Evolutionary conservation across 2,888 invertebrate species (phyloP).

Genomic region (Napeogenes inachia): DNA sequence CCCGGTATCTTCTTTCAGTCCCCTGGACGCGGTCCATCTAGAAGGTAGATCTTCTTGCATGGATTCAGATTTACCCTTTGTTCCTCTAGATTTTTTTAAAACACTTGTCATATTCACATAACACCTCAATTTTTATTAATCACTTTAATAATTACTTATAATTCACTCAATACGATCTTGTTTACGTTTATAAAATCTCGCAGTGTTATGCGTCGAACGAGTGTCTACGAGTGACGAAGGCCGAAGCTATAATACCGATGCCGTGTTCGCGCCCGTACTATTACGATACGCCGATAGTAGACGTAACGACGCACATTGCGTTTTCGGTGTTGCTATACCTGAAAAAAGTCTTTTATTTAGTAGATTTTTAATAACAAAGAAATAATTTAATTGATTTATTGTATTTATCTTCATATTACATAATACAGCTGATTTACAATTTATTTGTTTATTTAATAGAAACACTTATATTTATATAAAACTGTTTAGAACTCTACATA

Average conservation of each 20-base stretch:
- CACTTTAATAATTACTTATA: constrained; percentile 20
- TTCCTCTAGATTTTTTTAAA: constrained; percentile 69
- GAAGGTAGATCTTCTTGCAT: constrained; percentile 72
- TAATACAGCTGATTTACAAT: too few relatives aligned
- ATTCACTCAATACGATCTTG: constrained; percentile 12
- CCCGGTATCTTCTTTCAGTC: constrained; percentile 80
- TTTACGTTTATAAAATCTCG: constrained; percentile 8
- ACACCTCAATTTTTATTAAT: constrained; percentile 42
- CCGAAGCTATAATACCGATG: constrained; percentile 19
- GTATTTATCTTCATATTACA: too few relatives aligned
- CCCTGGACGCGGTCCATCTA: constrained; percentile 61
- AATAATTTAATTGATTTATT: too few relatives aligned
- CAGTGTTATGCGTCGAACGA: constrained; percentile 22
- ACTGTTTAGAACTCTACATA: too few relatives aligned
- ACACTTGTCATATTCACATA: constrained; percentile 74
- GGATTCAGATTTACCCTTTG: constrained; percentile 73
- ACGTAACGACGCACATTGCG: constrained; percentile 32
- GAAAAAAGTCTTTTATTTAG: constrained; percentile 26
- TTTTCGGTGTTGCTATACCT: constrained; percentile 30
- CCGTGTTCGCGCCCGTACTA: constrained; percentile 23
- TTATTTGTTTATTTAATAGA: too few relatives aligned
- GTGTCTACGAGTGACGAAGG: neutral
- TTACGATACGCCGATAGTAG: constrained; percentile 19
- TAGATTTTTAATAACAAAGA: constrained; percentile 17
- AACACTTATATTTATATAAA: too few relatives aligned